Conservation (phyloP, 2,113 vertebrate genomes). For the Butorides virescens region DNA sequence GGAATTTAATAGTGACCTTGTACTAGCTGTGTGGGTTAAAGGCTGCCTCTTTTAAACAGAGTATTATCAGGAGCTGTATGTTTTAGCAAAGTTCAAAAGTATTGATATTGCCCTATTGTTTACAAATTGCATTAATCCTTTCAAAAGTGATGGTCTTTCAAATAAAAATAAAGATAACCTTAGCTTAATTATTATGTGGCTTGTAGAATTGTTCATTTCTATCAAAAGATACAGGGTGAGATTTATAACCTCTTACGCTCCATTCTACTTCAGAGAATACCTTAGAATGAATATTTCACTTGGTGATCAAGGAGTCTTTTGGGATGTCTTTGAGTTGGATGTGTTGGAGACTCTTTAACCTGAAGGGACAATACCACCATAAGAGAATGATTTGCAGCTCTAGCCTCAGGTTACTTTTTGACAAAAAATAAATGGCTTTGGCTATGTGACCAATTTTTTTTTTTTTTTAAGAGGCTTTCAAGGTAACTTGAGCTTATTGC, state of each 20-base stretch:
- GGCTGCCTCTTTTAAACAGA: neutral
- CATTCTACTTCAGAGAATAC: neutral
- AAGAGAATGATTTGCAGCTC: neutral
- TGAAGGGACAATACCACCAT: neutral
- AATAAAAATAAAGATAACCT: neutral
- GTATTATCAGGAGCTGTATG: neutral
- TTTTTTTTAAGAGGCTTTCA: neutral
- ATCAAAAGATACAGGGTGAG: neutral
- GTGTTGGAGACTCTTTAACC: neutral
- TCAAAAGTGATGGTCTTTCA: neutral
- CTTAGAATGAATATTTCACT: neutral
- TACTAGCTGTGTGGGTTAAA: neutral
- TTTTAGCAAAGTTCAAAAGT: neutral
- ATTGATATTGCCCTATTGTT: neutral
- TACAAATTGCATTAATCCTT: neutral
- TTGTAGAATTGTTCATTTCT: neutral
- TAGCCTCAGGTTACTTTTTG: neutral
- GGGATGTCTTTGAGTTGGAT: neutral
- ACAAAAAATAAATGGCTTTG: neutral
- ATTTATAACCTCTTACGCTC: neutral
- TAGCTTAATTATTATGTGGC: neutral
- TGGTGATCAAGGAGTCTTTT: neutral
- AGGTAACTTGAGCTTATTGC: neutral
- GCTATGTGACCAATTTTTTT: neutral
- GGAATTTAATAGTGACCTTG: neutral